phyloP scores from a whole-genome alignment of 2,797 vertebrate genomes.

The Sphenopsis melanotis region DNA sequence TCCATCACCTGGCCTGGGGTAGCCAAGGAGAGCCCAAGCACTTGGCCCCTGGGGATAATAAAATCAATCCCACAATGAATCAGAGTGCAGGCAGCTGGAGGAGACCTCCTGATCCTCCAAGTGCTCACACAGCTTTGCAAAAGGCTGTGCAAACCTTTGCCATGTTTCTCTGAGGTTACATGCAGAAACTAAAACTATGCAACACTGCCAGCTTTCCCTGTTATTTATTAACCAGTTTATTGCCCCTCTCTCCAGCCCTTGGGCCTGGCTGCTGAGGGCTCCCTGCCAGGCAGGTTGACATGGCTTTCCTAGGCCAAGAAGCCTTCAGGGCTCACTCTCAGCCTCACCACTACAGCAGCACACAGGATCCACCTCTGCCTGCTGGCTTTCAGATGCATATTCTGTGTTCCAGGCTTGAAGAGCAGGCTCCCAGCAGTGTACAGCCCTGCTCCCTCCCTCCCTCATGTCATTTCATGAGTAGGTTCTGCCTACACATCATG shows the following conservation, averaged over 20 bases:
- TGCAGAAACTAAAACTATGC: not conserved
- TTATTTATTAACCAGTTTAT: conserved; percentile 57
- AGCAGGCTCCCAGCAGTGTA: not conserved
- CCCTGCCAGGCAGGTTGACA: not conserved
- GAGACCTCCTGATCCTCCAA: not conserved
- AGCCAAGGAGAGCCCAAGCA: not conserved
- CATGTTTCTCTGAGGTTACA: not conserved
- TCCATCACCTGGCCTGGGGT: not conserved
- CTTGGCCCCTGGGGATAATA: not conserved
- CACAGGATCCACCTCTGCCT: not conserved
- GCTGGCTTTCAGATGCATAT: rapidly evolving
- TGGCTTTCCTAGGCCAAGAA: not conserved
- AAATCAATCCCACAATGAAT: not conserved
- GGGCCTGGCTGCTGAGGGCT: not conserved
- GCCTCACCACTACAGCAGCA: not conserved
- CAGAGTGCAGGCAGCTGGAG: not conserved
- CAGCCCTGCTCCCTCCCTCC: not conserved
- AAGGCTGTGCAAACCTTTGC: not conserved
- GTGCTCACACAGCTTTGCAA: not conserved
- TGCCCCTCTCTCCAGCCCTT: conserved; percentile 14
- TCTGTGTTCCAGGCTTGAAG: not conserved
- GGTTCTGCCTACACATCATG: not conserved
- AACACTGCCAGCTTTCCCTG: not conserved
- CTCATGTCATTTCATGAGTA: rapidly evolving
- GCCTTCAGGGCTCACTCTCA: rapidly evolving